Conservation (phyloP, 2,113 vertebrate species). For the Synchiropus splendidus region DNA sequence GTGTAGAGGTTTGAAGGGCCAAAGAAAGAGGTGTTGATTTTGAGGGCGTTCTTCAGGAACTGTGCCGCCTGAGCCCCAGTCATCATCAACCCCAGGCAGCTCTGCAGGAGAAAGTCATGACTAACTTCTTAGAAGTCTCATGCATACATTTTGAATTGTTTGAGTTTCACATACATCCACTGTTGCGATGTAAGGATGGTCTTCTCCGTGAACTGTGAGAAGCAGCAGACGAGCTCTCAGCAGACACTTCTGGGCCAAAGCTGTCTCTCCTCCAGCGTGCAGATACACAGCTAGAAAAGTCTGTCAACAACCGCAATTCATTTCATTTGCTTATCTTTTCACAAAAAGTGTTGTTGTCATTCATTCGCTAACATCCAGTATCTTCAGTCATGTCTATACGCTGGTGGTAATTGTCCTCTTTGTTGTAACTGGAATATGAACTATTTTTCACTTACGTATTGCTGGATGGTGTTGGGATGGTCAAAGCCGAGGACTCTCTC, state of each 20-base stretch:
- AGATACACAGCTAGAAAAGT: slow-evolving; percentile 64
- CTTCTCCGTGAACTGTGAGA: slow-evolving; percentile 67
- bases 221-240: slow-evolving; percentile 68
- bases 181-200: slow-evolving; percentile 69
- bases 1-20: slow-evolving; percentile 58
- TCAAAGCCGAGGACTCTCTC: slow-evolving; percentile 74
- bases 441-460: slow-evolving; percentile 71
- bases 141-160: not conserved
- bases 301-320: slow-evolving; percentile 35
- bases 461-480: slow-evolving; percentile 70
- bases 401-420: no score
- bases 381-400: no score
- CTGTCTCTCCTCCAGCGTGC: slow-evolving; percentile 65
- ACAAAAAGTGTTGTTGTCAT: no score
- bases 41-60: slow-evolving; percentile 68
- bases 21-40: slow-evolving; percentile 65
- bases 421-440: no score
- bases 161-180: slow-evolving; percentile 62
- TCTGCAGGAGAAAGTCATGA: slow-evolving; percentile 35
- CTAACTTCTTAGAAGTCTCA: not conserved
- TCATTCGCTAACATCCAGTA: no score
- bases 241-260: slow-evolving; percentile 67
- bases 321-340: no score
- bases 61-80: slow-evolving; percentile 53
- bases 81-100: slow-evolving; percentile 68